Evolutionary conservation across 2,888 invertebrate species (phyloP), one percentile per base, ranked within the genome.

Genomic region (Metallyticus violacea): DNA sequence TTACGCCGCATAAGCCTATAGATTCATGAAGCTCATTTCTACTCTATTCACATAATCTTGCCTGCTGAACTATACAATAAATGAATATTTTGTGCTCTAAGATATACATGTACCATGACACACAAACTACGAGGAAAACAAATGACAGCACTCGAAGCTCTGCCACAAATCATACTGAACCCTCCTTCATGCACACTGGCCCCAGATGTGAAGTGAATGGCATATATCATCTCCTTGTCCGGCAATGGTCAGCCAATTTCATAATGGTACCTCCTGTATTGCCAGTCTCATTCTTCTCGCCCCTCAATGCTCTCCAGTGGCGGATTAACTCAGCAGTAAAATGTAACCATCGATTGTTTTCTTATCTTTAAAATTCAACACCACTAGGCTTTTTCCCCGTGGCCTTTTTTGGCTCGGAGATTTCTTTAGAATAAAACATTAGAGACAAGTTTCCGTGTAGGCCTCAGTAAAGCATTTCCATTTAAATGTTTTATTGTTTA

Each of bases 181-280:
- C 40, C 22, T 62, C 40, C 40, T 62, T 62, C 40, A 62, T 15
- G 40, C 22, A 15, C 40, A 62, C 40, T 62, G 40, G 40, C 40
- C 40, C 40, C 40, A 62, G 40, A 62, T 62, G 40, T 62, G 40
- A 62, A 62, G 15, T 26, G 22, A 77, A 26, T 80, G 27, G 79
- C 30, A 82, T 81, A 30, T 85, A 85, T 86, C 86, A 86, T 86
- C 76, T 79, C 40, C 40, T 3, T 62, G 40, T 62, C 40, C 40
- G 15, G 40, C 40, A 62, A 62, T 62, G 85, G 85, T 87, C 87
- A 87, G 83, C 83, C 83, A 83, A 83, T 83, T 83, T 83, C 83
- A 83, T 77, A 83, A 83, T 77, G 77, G 83, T 28, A 77, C 77
- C 83, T 83, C 83, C 6, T 83, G 83, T 83, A 62, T 62, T 62